These are phyloP conservation scores for Sarcophaga peregrina DNA, from an alignment of 1,140 invertebrate genomes.

Conservation along the genomic window DNA sequence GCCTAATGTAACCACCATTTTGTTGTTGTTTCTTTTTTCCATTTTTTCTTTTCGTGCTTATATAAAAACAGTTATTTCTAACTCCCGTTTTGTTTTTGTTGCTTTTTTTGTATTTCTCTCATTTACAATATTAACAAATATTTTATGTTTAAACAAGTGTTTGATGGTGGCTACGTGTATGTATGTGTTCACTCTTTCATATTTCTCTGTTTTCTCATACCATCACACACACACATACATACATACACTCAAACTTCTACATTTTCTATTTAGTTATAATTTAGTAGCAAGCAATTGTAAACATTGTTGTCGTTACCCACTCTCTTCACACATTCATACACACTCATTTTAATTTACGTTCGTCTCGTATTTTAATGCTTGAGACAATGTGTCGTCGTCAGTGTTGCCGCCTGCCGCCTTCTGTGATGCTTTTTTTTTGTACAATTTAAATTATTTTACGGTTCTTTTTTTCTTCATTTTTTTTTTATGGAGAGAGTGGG, in stretches of 20 bases:
- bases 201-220: neutral
- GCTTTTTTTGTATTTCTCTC: no score
- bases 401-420: neutral
- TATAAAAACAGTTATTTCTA: neutral
- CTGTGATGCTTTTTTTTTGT: neutral
- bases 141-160: no score
- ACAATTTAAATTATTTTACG: slow-evolving; percentile 12
- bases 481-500: neutral
- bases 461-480: neutral
- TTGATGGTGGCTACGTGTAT: no score
- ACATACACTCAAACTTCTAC: neutral
- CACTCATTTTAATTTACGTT: no score
- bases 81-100: neutral
- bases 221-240: neutral
- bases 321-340: neutral
- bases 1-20: neutral
- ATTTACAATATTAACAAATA: no score
- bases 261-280: neutral
- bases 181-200: no score
- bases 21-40: neutral
- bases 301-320: no score
- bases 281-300: neutral
- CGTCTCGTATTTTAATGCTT: neutral
- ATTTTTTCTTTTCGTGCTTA: neutral
- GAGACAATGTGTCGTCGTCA: slow-evolving; percentile 7